Conservation (phyloP, 2,797 vertebrate genomes). For the Toxotes lorentzi region DNA sequence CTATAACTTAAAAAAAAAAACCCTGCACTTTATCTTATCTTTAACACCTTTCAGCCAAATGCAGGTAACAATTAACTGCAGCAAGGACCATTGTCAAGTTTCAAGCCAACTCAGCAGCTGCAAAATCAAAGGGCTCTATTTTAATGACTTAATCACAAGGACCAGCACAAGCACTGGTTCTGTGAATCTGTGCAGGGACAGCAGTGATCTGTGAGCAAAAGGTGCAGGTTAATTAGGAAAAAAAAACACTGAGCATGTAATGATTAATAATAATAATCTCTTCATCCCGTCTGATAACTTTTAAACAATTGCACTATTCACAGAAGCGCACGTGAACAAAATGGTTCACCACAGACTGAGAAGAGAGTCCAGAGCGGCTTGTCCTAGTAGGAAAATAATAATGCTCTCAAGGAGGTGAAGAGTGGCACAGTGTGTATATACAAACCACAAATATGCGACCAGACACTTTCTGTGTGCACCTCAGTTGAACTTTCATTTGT, state of each 20-base stretch:
- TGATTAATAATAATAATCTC: constrained; percentile 9
- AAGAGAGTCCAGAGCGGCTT: background rate
- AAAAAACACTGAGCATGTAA: background rate
- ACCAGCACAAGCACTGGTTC: background rate
- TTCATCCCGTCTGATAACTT: background rate
- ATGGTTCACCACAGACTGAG: background rate
- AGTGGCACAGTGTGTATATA: background rate
- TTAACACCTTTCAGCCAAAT: background rate
- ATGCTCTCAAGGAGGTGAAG: constrained; percentile 2
- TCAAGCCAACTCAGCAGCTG: background rate
- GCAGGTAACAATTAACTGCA: background rate
- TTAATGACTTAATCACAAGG: background rate
- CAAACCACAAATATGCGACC: background rate
- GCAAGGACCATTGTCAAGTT: background rate
- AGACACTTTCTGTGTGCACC: background rate
- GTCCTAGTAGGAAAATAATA: background rate
- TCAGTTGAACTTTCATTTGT: background rate
- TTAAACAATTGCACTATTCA: background rate
- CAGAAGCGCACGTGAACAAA: background rate
- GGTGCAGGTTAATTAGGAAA: background rate
- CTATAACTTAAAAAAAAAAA: background rate
- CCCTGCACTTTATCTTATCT: background rate
- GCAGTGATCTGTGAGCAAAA: background rate
- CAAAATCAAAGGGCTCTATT: background rate
- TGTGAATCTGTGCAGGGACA: background rate